A percentile compares a stretch with the other conserved stretches of the same genome.
Conservation (phyloP, 2,113 vertebrate genomes). For the Thunnus thynnus region DNA sequence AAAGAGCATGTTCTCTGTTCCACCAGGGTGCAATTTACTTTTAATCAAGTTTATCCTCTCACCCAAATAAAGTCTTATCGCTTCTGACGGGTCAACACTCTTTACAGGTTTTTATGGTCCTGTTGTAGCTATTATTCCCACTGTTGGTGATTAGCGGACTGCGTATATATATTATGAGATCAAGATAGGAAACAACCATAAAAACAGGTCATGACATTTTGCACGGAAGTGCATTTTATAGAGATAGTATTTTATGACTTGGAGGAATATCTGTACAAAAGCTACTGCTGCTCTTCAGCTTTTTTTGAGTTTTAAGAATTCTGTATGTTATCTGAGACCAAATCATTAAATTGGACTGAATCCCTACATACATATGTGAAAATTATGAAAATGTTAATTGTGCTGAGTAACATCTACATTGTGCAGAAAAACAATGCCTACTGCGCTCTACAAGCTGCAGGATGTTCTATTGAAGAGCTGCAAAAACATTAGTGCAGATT, state of each 20-base stretch:
- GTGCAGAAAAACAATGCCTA: background rate
- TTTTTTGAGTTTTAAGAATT: too few relatives aligned
- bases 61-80: conserved; percentile 16
- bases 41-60: conserved; percentile 20
- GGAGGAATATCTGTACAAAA: too few relatives aligned
- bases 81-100: background rate
- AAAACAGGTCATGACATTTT: background rate
- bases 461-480: background rate
- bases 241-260: background rate
- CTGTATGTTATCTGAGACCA: too few relatives aligned
- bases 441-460: background rate
- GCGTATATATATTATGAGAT: conserved; percentile 4
- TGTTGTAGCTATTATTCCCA: background rate
- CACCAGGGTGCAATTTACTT: background rate
- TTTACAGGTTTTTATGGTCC: conserved; percentile 20
- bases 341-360: too few relatives aligned
- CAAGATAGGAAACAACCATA: background rate
- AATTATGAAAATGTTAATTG: too few relatives aligned
- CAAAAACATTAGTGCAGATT: background rate
- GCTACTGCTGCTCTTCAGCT: too few relatives aligned
- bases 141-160: background rate
- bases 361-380: too few relatives aligned
- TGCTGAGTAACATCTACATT: background rate
- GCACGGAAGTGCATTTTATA: background rate
- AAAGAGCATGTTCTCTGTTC: background rate